Conservation (phyloP, 2,888 invertebrate species). For the Mesorhabditis sp. region DNA sequence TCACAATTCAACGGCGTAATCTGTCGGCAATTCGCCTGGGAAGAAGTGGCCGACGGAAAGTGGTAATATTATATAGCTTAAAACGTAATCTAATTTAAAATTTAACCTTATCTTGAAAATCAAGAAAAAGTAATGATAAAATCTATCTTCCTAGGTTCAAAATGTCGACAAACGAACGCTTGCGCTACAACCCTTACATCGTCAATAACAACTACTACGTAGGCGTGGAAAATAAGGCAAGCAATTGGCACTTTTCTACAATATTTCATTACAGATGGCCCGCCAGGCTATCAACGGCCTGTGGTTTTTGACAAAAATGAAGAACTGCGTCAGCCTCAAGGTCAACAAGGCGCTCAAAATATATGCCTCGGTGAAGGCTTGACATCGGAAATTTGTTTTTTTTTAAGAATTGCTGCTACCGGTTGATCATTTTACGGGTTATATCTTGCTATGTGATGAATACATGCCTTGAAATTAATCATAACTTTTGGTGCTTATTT, state of each 20-base stretch:
- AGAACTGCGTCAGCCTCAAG: constrained; percentile 17
- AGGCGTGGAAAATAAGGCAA: constrained; percentile 47
- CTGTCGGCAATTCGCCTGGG: constrained; percentile 47
- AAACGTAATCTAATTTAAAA: no score
- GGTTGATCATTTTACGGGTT: no score
- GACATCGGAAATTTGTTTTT: no score
- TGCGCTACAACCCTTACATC: constrained; percentile 31
- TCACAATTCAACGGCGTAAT: constrained; percentile 38
- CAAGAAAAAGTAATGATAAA: no score
- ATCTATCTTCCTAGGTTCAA: constrained; percentile 30
- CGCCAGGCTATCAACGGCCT: constrained; percentile 47
- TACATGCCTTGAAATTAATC: no score
- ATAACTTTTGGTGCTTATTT: no score
- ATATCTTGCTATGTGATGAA: no score
- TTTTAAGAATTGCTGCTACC: no score
- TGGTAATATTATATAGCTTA: constrained; percentile 22
- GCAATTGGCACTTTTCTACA: background rate
- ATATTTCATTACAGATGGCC: constrained; percentile 19
- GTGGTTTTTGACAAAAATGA: constrained; percentile 41
- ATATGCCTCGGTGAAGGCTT: background rate
- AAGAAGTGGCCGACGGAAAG: constrained; percentile 50
- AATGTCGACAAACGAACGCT: constrained; percentile 32
- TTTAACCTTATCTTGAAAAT: no score
- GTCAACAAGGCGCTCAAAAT: background rate
- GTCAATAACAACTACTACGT: constrained; percentile 55